These are phyloP conservation scores for Saguinus imperator DNA, from an alignment of 2,113 vertebrate genomes.

Conservation along the genomic window DNA sequence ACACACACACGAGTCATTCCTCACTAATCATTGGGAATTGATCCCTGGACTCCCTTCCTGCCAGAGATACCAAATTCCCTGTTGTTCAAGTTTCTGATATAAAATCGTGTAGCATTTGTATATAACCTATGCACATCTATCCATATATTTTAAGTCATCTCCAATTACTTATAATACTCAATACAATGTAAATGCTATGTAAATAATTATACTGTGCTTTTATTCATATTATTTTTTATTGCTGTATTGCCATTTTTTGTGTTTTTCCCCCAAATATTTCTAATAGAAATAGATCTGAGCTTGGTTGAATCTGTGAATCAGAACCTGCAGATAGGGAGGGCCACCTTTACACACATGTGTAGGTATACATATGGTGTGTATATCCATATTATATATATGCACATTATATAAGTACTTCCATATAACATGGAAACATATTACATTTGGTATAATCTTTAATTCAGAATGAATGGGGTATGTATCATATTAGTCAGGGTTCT, in stretches of 20 bases:
- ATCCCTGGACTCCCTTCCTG: not conserved
- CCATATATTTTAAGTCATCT: not conserved
- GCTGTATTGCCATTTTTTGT: not conserved
- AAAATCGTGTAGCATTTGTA: not conserved
- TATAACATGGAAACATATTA: not conserved
- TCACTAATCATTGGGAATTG: not conserved
- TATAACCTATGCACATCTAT: not conserved
- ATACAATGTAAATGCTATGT: not conserved
- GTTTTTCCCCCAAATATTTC: not conserved
- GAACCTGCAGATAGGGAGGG: not conserved
- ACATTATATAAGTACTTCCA: not conserved
- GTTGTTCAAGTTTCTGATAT: not conserved
- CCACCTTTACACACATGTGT: no score
- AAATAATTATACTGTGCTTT: not conserved
- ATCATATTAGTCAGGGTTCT: no score
- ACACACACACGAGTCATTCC: not conserved
- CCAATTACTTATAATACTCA: not conserved
- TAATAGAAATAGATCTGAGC: not conserved
- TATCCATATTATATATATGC: not conserved
- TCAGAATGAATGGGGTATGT: not conserved
- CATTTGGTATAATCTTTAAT: not conserved
- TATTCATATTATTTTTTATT: not conserved
- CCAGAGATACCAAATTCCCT: not conserved
- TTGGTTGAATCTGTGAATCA: not conserved
- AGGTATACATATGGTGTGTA: not conserved